Percentiles rank a stretch among this genome's conserved stretches.
Conservation (phyloP, 1,140 invertebrate genomes). For the Eubasilissa regina region DNA sequence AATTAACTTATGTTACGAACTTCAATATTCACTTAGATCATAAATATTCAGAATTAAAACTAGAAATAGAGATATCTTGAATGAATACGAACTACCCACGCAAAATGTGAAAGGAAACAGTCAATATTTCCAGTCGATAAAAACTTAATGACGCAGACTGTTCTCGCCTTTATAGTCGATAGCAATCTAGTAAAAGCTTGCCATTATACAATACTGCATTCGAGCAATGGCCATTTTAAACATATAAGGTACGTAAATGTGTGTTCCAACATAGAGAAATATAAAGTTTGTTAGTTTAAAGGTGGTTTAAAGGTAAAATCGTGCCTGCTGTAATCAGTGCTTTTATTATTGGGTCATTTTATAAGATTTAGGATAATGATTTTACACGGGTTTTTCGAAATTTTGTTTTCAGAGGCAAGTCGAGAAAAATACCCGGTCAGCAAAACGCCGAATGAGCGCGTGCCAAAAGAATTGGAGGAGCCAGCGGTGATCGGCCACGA, state of each 20-base stretch:
- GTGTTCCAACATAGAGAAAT: too few relatives aligned
- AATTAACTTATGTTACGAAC: too few relatives aligned
- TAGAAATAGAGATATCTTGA: too few relatives aligned
- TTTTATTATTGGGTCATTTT: not conserved
- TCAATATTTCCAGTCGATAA: constrained; percentile 26
- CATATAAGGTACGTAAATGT: not conserved
- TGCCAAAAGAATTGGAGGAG: too few relatives aligned
- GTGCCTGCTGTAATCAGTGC: not conserved
- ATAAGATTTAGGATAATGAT: not conserved
- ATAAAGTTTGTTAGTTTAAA: not conserved
- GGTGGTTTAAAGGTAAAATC: not conserved
- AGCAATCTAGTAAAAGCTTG: constrained; percentile 37
- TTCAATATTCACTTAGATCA: too few relatives aligned
- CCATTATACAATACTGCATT: constrained; percentile 7
- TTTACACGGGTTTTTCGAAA: too few relatives aligned
- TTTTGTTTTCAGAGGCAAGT: too few relatives aligned
- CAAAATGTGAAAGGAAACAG: not conserved
- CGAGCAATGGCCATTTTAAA: constrained; percentile 7
- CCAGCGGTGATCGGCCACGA: too few relatives aligned
- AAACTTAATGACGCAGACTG: constrained; percentile 28
- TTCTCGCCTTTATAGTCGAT: constrained; percentile 7
- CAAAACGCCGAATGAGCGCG: too few relatives aligned
- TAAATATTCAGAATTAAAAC: too few relatives aligned
- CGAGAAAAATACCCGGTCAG: too few relatives aligned
- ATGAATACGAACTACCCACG: too few relatives aligned